A percentile compares a stretch with the other conserved stretches of the same genome.
Evolutionary conservation across 2,113 vertebrate species (phyloP).

Genomic region (Menura novaehollandiae): DNA sequence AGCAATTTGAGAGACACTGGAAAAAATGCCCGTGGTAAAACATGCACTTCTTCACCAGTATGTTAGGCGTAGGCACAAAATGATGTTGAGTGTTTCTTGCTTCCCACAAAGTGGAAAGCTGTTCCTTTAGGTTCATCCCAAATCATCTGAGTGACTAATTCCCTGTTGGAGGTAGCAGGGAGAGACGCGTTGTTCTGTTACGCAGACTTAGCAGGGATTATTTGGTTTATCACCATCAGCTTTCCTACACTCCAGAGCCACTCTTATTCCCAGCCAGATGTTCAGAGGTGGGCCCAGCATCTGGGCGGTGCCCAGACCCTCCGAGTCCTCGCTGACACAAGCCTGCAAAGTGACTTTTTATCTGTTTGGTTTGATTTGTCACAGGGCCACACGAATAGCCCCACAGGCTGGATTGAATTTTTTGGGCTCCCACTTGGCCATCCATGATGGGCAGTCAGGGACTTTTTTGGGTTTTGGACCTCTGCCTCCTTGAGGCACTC

Average conservation of each 20-base stretch:
- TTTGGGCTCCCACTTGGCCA: not conserved
- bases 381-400: not conserved
- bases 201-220: not conserved
- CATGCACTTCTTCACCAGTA: not conserved
- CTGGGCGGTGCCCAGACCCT: not conserved
- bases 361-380: not conserved
- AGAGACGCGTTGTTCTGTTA: fast-evolving
- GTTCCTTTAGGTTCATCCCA: slow-evolving; percentile 11
- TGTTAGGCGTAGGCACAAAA: not conserved
- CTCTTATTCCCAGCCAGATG: slow-evolving; percentile 1
- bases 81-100: not conserved
- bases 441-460: not conserved
- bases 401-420: not conserved
- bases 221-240: not conserved
- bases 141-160: not conserved
- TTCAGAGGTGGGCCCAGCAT: not conserved
- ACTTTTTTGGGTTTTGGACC: not conserved
- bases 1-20: not conserved
- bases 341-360: not conserved
- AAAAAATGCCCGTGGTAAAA: not conserved
- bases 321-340: not conserved
- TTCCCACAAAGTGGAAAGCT: not conserved
- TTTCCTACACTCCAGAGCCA: not conserved
- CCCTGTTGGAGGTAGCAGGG: not conserved
- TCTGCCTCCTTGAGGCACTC: not conserved